phyloP scores from a whole-genome alignment of 1,140 invertebrate species.

The Cylas formicarius region DNA sequence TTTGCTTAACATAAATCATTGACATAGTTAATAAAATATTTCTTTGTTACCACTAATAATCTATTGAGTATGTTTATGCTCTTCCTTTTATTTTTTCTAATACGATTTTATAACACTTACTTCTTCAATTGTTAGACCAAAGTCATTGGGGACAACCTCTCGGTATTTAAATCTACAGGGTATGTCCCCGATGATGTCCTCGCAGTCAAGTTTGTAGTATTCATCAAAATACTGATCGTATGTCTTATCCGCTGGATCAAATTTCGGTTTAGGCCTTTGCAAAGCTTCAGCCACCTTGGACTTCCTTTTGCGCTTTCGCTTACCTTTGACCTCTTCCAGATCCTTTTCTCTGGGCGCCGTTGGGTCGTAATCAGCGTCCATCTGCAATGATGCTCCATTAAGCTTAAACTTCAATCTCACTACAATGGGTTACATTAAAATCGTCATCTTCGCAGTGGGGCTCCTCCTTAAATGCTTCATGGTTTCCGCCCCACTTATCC shows the following conservation, averaged over 20 bases:
- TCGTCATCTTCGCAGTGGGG: conserved; percentile 71
- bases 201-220: conserved; percentile 90
- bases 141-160: conserved; percentile 81
- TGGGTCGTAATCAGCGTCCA: conserved; percentile 82
- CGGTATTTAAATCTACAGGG: conserved; percentile 92
- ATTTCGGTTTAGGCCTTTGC: conserved; percentile 63
- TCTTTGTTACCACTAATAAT: too few species aligned
- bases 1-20: too few species aligned
- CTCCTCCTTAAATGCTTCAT: conserved; percentile 31
- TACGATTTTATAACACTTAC: conserved; percentile 43
- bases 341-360: conserved; percentile 37
- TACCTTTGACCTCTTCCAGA: conserved; percentile 52
- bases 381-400: too few species aligned
- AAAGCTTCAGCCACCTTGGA: conserved; percentile 66
- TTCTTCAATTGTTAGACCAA: conserved; percentile 86
- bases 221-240: conserved; percentile 89
- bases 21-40: neutral
- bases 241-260: conserved; percentile 70
- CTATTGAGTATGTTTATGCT: too few species aligned
- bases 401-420: neutral
- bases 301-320: conserved; percentile 55
- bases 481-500: conserved; percentile 58
- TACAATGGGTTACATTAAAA: conserved; percentile 57
- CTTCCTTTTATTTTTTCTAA: conserved; percentile 1
- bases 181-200: conserved; percentile 86